Evolutionary conservation across 2,888 invertebrate species (phyloP).

Genomic region (Tupiocoris notatus): DNA sequence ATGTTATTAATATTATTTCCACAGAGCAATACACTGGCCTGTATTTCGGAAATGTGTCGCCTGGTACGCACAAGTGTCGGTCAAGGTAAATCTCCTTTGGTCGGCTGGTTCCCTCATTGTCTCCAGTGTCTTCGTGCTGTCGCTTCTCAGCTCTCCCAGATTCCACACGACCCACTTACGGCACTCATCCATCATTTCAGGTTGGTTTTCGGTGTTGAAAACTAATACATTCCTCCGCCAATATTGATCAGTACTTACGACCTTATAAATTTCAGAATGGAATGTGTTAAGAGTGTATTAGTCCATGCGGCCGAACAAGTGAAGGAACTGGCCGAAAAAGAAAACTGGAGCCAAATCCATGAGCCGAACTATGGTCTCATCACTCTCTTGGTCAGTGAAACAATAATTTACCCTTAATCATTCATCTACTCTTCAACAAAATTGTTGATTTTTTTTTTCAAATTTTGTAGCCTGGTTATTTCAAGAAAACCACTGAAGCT

Average conservation of each 20-base stretch:
- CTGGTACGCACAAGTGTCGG: constrained; percentile 39
- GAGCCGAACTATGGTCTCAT: constrained; percentile 81
- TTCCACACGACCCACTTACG: constrained; percentile 83
- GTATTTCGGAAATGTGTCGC: constrained; percentile 44
- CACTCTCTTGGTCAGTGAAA: constrained; percentile 66
- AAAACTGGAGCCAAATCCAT: constrained; percentile 84
- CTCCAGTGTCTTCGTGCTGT: constrained; percentile 76
- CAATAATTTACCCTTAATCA: too few species aligned
- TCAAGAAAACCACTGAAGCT: constrained; percentile 71
- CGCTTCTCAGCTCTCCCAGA: constrained; percentile 65
- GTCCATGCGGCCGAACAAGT: constrained; percentile 80
- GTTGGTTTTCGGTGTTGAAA: neutral
- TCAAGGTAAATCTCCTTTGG: constrained; percentile 39
- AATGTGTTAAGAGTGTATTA: constrained; percentile 81
- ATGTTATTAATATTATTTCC: neutral
- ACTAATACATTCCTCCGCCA: too few species aligned
- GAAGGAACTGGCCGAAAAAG: constrained; percentile 67
- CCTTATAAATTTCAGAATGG: constrained; percentile 57
- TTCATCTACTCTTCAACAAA: neutral
- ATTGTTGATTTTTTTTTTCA: neutral
- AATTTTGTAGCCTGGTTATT: constrained; percentile 63
- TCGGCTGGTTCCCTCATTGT: constrained; percentile 73
- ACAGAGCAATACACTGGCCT: constrained; percentile 35
- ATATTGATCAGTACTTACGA: too few species aligned
- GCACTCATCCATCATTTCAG: constrained; percentile 64